A percentile compares a stretch with the other conserved stretches of the same genome.
phyloP scores from a whole-genome alignment of 2,113 vertebrate species.

The Cyanocitta stelleri region DNA sequence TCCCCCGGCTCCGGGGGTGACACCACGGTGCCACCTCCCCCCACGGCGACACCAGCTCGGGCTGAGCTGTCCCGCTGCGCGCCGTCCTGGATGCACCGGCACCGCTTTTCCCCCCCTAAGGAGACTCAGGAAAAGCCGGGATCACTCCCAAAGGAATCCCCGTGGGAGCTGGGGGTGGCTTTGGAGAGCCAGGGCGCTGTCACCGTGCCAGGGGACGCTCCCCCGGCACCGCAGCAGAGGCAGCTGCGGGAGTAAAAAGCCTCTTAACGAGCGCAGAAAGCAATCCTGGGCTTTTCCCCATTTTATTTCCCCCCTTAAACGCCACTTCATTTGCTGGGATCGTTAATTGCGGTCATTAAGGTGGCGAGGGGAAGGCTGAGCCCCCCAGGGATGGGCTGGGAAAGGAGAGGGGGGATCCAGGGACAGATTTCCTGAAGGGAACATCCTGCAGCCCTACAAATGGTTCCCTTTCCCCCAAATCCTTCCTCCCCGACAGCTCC shows the following conservation, averaged over 20 bases:
- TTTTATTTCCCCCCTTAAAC: background rate
- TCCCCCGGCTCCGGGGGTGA: rapidly evolving
- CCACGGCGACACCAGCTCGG: rapidly evolving
- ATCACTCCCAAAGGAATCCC: background rate
- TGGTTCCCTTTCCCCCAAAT: background rate
- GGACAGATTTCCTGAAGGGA: background rate
- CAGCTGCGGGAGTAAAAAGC: background rate
- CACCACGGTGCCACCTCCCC: background rate
- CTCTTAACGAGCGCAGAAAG: background rate
- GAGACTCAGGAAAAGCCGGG: background rate
- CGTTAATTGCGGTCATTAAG: background rate
- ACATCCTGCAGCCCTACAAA: background rate
- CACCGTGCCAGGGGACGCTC: background rate
- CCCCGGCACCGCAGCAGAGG: background rate
- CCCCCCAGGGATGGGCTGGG: background rate
- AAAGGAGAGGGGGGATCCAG: background rate
- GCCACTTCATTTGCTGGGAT: background rate
- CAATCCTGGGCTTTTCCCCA: background rate
- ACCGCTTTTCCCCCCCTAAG: rapidly evolving
- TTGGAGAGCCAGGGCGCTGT: rapidly evolving
- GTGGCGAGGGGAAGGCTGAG: background rate
- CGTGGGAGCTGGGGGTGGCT: rapidly evolving
- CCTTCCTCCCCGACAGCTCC: rapidly evolving
- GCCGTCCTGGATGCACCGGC: rapidly evolving
- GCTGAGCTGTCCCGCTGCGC: rapidly evolving